Evolutionary conservation across 2,888 invertebrate genomes (phyloP).

Genomic region (Aporophyla nigra): DNA sequence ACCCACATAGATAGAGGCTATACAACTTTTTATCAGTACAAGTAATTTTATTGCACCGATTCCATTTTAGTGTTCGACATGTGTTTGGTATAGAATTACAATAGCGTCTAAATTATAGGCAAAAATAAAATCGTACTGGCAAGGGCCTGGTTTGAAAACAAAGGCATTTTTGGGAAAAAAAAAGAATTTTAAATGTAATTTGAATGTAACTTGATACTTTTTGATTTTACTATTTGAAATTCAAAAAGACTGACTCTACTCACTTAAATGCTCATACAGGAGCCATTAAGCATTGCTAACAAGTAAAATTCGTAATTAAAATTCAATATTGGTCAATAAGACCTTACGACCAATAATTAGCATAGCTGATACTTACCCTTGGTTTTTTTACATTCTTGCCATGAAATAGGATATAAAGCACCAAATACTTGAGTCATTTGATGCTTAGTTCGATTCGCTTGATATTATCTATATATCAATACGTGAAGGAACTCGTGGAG

Average conservation of each 20-base stretch:
- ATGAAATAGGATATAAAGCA: neutral
- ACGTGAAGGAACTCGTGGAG: too few relatives aligned
- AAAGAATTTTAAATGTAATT: too few relatives aligned
- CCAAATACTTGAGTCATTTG: neutral
- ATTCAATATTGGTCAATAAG: too few relatives aligned
- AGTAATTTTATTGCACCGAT: conserved; percentile 36
- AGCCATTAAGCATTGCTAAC: too few relatives aligned
- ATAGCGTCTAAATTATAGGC: neutral
- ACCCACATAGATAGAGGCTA: conserved; percentile 57
- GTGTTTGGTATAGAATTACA: conserved; percentile 6
- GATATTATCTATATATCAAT: neutral
- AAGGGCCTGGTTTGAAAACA: neutral
- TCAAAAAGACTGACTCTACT: too few relatives aligned
- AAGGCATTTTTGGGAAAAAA: neutral
- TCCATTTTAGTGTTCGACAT: conserved; percentile 18
- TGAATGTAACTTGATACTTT: too few relatives aligned
- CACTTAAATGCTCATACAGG: too few relatives aligned
- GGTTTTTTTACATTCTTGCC: neutral
- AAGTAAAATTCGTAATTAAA: too few relatives aligned
- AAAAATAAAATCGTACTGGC: neutral
- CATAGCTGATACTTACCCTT: neutral
- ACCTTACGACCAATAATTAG: too few relatives aligned
- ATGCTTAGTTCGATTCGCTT: neutral
- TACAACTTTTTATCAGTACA: conserved; percentile 48
- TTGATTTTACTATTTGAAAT: too few relatives aligned